Evolutionary conservation across 1,140 invertebrate species (phyloP).

Genomic region (Bombyx mori): ASM3026992v2 NC_085130.1:19168501-19169000

Average conservation of each 20-base stretch:
- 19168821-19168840: slow-evolving; percentile 11
- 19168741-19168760: slow-evolving; percentile 8
- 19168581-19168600: slow-evolving; percentile 36
- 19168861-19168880: slow-evolving; percentile 4
- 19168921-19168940: slow-evolving; percentile 5
- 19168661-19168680: not conserved
- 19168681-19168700: not conserved
- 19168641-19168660: not conserved
- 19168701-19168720: not conserved
- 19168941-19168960: slow-evolving; percentile 31
- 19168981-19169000: slow-evolving; percentile 33
- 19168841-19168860: slow-evolving; percentile 9
- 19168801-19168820: slow-evolving; percentile 8
- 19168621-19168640: slow-evolving; percentile 3
- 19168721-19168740: slow-evolving; percentile 3
- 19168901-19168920: slow-evolving; percentile 5
- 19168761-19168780: slow-evolving; percentile 4
- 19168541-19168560: slow-evolving; percentile 28
- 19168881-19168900: slow-evolving; percentile 10
- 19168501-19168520: slow-evolving; percentile 22
- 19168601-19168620: slow-evolving; percentile 22
- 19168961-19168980: slow-evolving; percentile 14
- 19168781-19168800: slow-evolving; percentile 8
- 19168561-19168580: slow-evolving; percentile 33
- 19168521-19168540: slow-evolving; percentile 35